These are phyloP conservation scores for Octomys mimax DNA, from an alignment of 2,797 vertebrate species.

Conservation along the genomic window DNA sequence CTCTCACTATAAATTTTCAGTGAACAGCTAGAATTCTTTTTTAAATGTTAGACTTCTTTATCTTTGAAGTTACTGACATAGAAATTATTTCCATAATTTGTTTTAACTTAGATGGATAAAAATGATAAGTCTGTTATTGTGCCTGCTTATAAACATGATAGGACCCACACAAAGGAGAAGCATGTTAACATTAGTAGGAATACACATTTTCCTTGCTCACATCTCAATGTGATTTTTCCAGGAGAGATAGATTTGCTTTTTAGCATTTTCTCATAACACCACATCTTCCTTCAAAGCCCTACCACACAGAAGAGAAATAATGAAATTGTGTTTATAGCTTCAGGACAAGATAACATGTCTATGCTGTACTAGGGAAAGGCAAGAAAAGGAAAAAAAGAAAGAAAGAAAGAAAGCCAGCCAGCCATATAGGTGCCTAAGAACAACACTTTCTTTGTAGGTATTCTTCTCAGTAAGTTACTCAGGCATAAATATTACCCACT, in stretches of 20 bases:
- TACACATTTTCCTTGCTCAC: not conserved
- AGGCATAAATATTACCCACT: not conserved
- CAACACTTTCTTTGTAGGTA: not conserved
- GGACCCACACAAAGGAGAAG: constrained; percentile 7
- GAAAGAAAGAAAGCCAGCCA: not conserved
- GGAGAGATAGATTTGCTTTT: not conserved
- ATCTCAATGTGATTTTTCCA: not conserved
- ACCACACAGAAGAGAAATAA: not conserved
- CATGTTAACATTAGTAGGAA: not conserved
- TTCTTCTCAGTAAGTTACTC: constrained; percentile 13
- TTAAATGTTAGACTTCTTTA: constrained; percentile 3
- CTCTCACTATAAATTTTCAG: constrained; percentile 24
- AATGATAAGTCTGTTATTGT: not conserved
- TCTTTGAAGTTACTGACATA: constrained; percentile 10
- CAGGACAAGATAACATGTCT: constrained; percentile 31
- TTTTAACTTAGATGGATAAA: constrained; percentile 41
- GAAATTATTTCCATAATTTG: constrained; percentile 47
- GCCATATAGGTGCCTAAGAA: not conserved
- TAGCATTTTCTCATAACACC: constrained; percentile 2
- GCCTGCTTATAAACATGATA: not conserved
- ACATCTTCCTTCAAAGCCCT: constrained; percentile 42
- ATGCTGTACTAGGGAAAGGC: not conserved
- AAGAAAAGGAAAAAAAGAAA: no score
- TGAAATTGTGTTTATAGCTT: constrained; percentile 16
- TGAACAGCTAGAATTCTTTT: not conserved